Evolutionary conservation across 2,113 vertebrate genomes (phyloP).

Genomic region (Genyomyrus donnyi): DNA sequence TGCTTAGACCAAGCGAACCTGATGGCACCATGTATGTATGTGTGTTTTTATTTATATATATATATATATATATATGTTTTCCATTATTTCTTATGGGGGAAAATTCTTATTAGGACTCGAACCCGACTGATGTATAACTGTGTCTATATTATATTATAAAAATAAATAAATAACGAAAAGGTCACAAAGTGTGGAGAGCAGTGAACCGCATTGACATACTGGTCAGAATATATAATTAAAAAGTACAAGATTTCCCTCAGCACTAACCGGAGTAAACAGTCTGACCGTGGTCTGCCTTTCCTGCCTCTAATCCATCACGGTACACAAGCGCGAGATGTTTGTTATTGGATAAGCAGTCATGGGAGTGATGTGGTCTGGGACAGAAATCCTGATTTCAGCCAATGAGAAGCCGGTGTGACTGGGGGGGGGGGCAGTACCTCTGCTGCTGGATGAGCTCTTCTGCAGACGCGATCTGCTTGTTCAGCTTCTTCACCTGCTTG

Average conservation of each 20-base stretch:
- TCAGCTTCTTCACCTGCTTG: conserved; percentile 95
- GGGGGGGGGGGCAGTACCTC: conserved; percentile 56
- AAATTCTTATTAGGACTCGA: too few relatives aligned
- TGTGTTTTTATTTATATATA: too few relatives aligned
- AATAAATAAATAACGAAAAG: too few relatives aligned
- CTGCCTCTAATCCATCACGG: neutral
- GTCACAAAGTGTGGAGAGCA: neutral
- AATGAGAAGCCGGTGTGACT: neutral
- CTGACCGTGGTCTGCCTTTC: neutral
- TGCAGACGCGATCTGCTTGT: conserved; percentile 81
- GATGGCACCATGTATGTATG: neutral
- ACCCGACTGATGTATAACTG: too few relatives aligned
- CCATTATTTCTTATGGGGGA: too few relatives aligned
- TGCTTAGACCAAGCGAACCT: neutral
- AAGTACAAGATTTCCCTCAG: neutral
- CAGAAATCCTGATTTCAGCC: neutral
- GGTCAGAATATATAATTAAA: neutral
- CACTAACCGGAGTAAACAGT: neutral
- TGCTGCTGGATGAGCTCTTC: conserved; percentile 84
- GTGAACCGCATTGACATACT: neutral
- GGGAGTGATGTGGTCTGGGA: neutral
- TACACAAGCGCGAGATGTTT: neutral
- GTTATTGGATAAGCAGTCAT: neutral
- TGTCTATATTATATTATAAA: too few relatives aligned
- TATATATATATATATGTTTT: too few relatives aligned